phyloP scores from a whole-genome alignment of 2,797 vertebrate genomes.

The Brachyrhaphis roseni region DNA sequence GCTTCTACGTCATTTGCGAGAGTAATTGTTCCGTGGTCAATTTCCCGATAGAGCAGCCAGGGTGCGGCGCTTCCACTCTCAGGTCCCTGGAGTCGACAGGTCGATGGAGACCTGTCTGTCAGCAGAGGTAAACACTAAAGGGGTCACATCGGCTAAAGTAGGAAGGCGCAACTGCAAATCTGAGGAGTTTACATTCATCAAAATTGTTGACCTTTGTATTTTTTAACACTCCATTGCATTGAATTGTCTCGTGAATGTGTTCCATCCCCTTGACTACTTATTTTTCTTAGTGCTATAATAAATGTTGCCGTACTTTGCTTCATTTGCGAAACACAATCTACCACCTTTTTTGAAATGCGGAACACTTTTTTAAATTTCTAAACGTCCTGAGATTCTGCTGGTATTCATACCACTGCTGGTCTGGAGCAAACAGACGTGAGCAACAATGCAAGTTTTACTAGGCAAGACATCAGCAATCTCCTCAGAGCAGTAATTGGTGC shows the following conservation, averaged over 20 bases:
- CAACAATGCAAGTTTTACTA: not conserved
- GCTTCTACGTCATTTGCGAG: slow-evolving; percentile 45
- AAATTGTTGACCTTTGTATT: not conserved
- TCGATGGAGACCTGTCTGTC: slow-evolving; percentile 59
- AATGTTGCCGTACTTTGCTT: not conserved
- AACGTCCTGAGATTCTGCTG: not conserved
- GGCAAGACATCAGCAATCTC: not conserved
- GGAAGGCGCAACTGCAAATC: not conserved
- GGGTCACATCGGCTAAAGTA: not conserved
- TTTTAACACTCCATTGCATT: not conserved
- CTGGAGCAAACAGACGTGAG: not conserved
- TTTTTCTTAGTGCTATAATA: not conserved
- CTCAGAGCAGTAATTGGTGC: not conserved
- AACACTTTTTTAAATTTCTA: not conserved
- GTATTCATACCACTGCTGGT: not conserved
- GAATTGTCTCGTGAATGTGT: not conserved
- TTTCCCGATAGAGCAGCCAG: slow-evolving; percentile 49
- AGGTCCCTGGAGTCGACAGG: slow-evolving; percentile 25
- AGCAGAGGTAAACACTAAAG: slow-evolving; percentile 36
- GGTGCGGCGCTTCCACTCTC: slow-evolving; percentile 13
- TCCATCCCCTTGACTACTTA: not conserved
- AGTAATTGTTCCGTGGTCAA: slow-evolving; percentile 62
- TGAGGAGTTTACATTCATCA: not conserved
- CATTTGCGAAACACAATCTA: not conserved
- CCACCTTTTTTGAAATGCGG: too few relatives aligned